Evolutionary conservation across 2,888 invertebrate genomes (phyloP).

Genomic region (Metallyticus violacea): DNA sequence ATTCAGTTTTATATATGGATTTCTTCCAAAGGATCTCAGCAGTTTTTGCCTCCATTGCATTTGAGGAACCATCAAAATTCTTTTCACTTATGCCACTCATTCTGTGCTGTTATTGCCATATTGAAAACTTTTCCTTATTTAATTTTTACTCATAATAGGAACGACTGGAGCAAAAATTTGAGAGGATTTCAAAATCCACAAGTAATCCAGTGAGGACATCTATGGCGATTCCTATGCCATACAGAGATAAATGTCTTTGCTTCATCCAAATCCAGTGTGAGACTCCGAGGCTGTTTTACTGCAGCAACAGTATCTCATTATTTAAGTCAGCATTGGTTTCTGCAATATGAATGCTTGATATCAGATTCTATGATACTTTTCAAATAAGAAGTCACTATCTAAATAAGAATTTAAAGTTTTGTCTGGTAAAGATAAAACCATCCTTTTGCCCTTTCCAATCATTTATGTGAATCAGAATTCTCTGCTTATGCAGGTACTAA

Average conservation of each 20-base stretch:
- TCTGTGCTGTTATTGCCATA: slow-evolving; percentile 14
- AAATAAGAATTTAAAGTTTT: too few species aligned
- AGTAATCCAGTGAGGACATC: slow-evolving; percentile 26
- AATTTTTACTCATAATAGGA: not conserved
- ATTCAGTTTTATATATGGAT: not conserved
- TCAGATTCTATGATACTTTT: too few species aligned
- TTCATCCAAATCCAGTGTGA: slow-evolving; percentile 26
- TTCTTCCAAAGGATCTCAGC: slow-evolving; percentile 17
- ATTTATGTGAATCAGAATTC: too few species aligned
- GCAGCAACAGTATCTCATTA: not conserved
- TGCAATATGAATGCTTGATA: too few species aligned
- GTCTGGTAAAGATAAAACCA: too few species aligned
- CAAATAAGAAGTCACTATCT: too few species aligned
- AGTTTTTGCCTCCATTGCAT: slow-evolving; percentile 20
- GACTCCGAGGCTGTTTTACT: not conserved
- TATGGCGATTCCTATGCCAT: slow-evolving; percentile 22
- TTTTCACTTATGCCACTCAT: slow-evolving; percentile 16
- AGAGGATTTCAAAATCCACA: slow-evolving; percentile 24
- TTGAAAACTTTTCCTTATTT: not conserved
- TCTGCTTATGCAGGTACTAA: too few species aligned
- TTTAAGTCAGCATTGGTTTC: too few species aligned
- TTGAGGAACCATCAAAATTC: slow-evolving; percentile 18
- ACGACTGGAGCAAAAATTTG: slow-evolving; percentile 18
- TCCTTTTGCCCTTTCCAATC: too few species aligned
- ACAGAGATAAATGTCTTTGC: slow-evolving; percentile 20